Evolutionary conservation across 2,113 vertebrate genomes (phyloP).

Genomic region (Lathamus discolor): DNA sequence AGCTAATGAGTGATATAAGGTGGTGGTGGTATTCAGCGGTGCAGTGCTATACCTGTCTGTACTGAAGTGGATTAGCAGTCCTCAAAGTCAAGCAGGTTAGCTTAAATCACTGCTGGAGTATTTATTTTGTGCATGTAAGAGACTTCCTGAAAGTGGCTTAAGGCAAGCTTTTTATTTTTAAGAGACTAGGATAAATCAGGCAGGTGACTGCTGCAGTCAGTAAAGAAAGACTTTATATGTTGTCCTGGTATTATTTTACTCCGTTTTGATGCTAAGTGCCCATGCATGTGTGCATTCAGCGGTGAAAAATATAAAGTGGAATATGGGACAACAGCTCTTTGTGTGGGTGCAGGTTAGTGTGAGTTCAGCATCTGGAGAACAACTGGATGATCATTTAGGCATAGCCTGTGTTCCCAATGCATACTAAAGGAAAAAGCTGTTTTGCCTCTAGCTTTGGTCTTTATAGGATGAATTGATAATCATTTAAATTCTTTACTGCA

Average conservation of each 20-base stretch:
- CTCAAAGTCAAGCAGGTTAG: slow-evolving; percentile 49
- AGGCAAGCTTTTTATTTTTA: slow-evolving; percentile 46
- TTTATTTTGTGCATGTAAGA: slow-evolving; percentile 45
- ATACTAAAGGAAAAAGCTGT: not conserved
- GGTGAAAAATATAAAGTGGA: not conserved
- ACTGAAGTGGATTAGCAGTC: slow-evolving; percentile 22
- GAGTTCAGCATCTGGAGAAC: slow-evolving; percentile 11
- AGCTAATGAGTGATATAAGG: not conserved
- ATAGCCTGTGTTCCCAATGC: not conserved
- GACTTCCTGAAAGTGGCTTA: slow-evolving; percentile 52
- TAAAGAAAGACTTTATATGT: not conserved
- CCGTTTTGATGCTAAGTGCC: not conserved
- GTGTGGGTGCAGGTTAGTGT: not conserved
- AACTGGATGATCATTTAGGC: not conserved
- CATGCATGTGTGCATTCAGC: not conserved
- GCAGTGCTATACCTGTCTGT: not conserved
- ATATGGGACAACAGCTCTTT: not conserved
- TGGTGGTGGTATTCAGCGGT: not conserved
- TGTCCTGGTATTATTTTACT: not conserved
- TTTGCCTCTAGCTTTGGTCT: not conserved
- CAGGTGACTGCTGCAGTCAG: not conserved
- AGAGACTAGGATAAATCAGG: slow-evolving; percentile 5
- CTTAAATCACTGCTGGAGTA: not conserved
- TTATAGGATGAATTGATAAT: not conserved
- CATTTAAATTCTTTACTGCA: not conserved